These are phyloP conservation scores for Lymantria monacha DNA, from an alignment of 2,888 invertebrate genomes.

Conservation along the genomic window DNA sequence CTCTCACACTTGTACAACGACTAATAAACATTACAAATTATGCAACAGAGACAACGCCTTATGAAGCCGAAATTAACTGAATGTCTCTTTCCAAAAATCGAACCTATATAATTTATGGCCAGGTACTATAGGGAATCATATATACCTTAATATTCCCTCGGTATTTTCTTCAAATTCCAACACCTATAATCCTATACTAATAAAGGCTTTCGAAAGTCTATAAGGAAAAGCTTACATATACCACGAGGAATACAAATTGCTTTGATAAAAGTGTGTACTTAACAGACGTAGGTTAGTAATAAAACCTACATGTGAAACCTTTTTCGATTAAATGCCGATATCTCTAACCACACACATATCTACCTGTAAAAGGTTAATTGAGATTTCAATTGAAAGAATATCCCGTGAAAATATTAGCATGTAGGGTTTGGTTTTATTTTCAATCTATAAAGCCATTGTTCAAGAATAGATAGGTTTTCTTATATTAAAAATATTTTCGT, in stretches of 20 bases:
- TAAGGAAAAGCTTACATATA: slow-evolving; percentile 3
- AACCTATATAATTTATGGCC: too few species aligned
- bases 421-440: too few species aligned
- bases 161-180: neutral
- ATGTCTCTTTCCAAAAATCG: too few species aligned
- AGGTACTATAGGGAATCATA: too few species aligned
- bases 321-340: slow-evolving; percentile 10
- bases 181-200: slow-evolving; percentile 3
- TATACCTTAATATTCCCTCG: too few species aligned
- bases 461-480: too few species aligned
- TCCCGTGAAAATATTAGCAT: neutral
- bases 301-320: slow-evolving; percentile 4
- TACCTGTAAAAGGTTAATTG: neutral
- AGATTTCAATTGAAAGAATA: slow-evolving; percentile 1
- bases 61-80: too few species aligned
- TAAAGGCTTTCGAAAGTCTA: slow-evolving; percentile 1
- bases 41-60: too few species aligned
- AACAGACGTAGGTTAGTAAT: slow-evolving; percentile 2
- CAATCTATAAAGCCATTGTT: too few species aligned
- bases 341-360: neutral
- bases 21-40: too few species aligned
- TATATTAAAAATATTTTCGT: too few species aligned
- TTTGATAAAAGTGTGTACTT: neutral
- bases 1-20: too few species aligned
- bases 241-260: slow-evolving; percentile 2